Evolutionary conservation across 2,113 vertebrate genomes (phyloP).

Genomic region (Apteryx owenii): DNA sequence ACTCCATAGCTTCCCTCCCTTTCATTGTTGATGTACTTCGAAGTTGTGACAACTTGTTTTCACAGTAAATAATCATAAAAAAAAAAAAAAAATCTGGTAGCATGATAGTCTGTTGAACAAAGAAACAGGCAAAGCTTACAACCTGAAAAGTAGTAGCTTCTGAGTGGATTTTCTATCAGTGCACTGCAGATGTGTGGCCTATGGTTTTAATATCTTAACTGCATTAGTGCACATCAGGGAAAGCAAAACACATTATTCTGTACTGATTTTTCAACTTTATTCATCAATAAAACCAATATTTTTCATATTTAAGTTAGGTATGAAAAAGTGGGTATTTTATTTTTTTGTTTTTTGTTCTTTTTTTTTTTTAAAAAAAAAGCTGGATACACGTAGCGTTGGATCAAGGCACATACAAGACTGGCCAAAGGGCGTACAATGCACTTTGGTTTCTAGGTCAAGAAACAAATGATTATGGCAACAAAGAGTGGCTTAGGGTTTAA

Average conservation of each 20-base stretch:
- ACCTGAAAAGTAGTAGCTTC: conserved; percentile 72
- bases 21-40: conserved; percentile 61
- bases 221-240: background rate
- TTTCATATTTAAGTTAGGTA: conserved; percentile 93
- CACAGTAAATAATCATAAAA: conserved; percentile 61
- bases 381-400: conserved; percentile 98
- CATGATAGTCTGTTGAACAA: conserved; percentile 64
- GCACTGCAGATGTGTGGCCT: background rate
- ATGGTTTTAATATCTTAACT: background rate
- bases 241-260: conserved; percentile 70
- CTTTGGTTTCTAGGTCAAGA: conserved; percentile 98
- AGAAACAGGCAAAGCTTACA: conserved; percentile 63
- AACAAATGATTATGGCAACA: conserved; percentile 90
- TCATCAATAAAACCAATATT: conserved; percentile 97
- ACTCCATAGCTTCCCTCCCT: conserved; percentile 68
- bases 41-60: conserved; percentile 66
- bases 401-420: conserved; percentile 99
- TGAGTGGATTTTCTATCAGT: conserved; percentile 24
- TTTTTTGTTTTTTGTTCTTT: background rate
- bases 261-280: conserved; percentile 88
- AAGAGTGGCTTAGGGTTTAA: conserved; percentile 81
- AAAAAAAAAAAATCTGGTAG: conserved; percentile 63
- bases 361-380: conserved; percentile 86
- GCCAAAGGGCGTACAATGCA: conserved; percentile 99
- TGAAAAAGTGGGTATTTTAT: conserved; percentile 93